Evolutionary conservation across 1,140 invertebrate genomes (phyloP), one percentile per base, ranked within the genome.

Genomic region (Drosophila kohkoa): DNA sequence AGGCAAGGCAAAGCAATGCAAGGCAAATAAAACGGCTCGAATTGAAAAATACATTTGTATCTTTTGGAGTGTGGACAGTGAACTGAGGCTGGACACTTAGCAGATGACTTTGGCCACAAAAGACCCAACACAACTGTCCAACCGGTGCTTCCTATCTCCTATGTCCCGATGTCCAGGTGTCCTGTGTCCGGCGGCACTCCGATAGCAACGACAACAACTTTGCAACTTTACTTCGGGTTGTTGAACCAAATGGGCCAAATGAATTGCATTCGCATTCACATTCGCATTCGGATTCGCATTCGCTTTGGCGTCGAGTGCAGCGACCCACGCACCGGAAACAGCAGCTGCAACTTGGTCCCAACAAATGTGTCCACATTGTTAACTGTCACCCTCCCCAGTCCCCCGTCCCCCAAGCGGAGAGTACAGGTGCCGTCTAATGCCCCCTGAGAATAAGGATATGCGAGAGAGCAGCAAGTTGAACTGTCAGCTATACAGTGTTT

Each of bases 241-340:
- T 86, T 86, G 82, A 86, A 86, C 82, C 77, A 82, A 70, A 87
- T 67, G 55, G 64, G 62, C 72, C 79, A 77, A 76, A 82, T 86
- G 82, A 79, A 82, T 74, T 79, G 75, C 79, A 87, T 69, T 69
- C 81, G 68, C 35, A 20, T 20, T 16, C 16, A 1, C 16, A 16
- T 16, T 16, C 16, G 16, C 1, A 20, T 20, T 25, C 20, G 20
- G 20, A 25, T 25, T 25, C 20, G 20, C 20, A 25, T 25, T 25
- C 20, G 20, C 20, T 25, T 25, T 25, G 20, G 32, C 74, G 55
- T 48, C 35, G 79, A 43, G 82, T 86, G 79, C 76, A 86, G 71
- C 82, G 82, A 87, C 82, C 82, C 51, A 81, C 75, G 75, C 70
- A 81, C 63, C 75, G 75, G 75, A 82, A 79, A 72, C 67, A 63